phyloP scores from a whole-genome alignment of 2,797 vertebrate genomes.

The Hozukius guyotensis region DNA sequence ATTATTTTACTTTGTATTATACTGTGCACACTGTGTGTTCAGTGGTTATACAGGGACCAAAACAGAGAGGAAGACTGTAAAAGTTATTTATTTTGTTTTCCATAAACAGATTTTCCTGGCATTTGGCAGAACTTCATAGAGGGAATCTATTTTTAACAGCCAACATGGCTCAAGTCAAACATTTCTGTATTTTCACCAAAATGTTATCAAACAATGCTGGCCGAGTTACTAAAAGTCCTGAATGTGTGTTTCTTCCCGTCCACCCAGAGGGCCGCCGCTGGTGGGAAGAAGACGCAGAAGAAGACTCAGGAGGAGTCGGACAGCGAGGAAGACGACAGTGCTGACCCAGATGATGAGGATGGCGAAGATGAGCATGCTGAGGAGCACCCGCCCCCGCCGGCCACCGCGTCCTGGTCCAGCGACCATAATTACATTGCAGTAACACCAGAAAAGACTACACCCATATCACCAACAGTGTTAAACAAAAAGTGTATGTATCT shows the following conservation, averaged over 20 bases:
- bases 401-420: slow-evolving; percentile 96
- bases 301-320: slow-evolving; percentile 66
- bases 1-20: not conserved
- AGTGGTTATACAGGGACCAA: not conserved
- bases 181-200: not conserved
- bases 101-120: not conserved
- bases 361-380: slow-evolving; percentile 81
- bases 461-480: slow-evolving; percentile 95
- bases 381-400: slow-evolving; percentile 81
- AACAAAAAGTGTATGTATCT: slow-evolving; percentile 99
- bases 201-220: not conserved
- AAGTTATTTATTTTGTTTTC: not conserved
- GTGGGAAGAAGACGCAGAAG: slow-evolving; percentile 53
- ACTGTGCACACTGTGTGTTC: not conserved
- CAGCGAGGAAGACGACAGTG: slow-evolving; percentile 74
- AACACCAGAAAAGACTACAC: slow-evolving; percentile 97
- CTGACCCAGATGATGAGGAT: slow-evolving; percentile 62
- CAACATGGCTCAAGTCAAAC: not conserved
- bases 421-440: slow-evolving; percentile 99
- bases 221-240: slow-evolving; percentile 15
- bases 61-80: not conserved
- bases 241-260: slow-evolving; percentile 40
- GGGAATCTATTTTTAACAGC: not conserved
- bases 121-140: not conserved
- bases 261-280: slow-evolving; percentile 46